A percentile compares a stretch with the other conserved stretches of the same genome.
phyloP scores from a whole-genome alignment of 2,113 vertebrate species.

The Crotalus helleri region DNA sequence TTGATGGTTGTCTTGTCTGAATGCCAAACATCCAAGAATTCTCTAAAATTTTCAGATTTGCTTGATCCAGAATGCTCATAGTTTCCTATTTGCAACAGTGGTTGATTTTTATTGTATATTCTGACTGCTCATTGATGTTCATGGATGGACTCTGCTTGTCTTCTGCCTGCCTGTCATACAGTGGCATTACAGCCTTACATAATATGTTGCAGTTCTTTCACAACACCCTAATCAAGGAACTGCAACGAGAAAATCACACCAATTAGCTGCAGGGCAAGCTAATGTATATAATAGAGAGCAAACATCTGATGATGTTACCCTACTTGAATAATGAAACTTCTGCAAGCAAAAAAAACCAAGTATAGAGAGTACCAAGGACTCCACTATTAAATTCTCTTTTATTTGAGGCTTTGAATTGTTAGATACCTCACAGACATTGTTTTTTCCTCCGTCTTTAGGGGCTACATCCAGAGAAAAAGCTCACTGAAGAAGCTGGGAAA shows the following conservation, averaged over 20 bases:
- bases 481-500: not conserved
- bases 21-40: not conserved
- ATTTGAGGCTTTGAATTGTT: not conserved
- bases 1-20: not conserved
- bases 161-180: not conserved
- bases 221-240: not conserved
- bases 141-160: not conserved
- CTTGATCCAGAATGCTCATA: not conserved
- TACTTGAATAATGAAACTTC: not conserved
- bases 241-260: not conserved
- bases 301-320: not conserved
- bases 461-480: not conserved
- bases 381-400: not conserved
- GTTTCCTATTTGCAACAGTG: not conserved
- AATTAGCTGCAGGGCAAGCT: not conserved
- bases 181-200: not conserved
- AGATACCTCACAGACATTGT: not conserved
- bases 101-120: not conserved
- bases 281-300: not conserved
- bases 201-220: not conserved
- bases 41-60: not conserved
- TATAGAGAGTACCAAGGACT: not conserved
- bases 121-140: not conserved
- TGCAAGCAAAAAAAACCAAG: not conserved
- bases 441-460: not conserved